These are phyloP conservation scores for Channa argus DNA, from an alignment of 2,113 vertebrate genomes.

Conservation along the genomic window DNA sequence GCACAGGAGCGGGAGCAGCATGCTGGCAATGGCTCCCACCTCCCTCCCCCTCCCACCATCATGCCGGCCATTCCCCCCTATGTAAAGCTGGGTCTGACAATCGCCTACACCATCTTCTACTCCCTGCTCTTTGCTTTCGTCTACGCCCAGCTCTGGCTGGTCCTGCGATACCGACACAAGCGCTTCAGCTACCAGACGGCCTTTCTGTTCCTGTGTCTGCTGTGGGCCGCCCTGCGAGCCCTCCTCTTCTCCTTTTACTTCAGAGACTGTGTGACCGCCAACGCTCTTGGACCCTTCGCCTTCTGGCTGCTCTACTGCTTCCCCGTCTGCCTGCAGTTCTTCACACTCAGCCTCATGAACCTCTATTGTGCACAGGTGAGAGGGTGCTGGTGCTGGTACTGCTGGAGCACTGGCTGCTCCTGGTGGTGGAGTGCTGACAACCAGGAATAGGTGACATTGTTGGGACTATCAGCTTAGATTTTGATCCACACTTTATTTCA, in stretches of 20 bases:
- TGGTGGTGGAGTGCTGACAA: background rate
- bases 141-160: slow-evolving; percentile 94
- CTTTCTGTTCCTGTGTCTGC: slow-evolving; percentile 94
- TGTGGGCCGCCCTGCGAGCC: slow-evolving; percentile 93
- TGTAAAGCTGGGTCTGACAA: slow-evolving; percentile 92
- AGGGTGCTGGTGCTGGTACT: background rate
- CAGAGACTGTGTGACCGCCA: slow-evolving; percentile 91
- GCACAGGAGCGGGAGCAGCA: slow-evolving; percentile 45
- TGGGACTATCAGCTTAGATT: no score
- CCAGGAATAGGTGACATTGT: no score
- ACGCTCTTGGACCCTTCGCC: slow-evolving; percentile 88
- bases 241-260: slow-evolving; percentile 98
- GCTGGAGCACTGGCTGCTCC: slow-evolving; percentile 60
- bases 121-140: slow-evolving; percentile 92
- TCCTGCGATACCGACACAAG: slow-evolving; percentile 93
- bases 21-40: slow-evolving; percentile 82
- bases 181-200: slow-evolving; percentile 95
- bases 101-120: slow-evolving; percentile 92
- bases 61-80: slow-evolving; percentile 89
- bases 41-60: slow-evolving; percentile 85
- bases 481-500: no score
- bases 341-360: slow-evolving; percentile 95
- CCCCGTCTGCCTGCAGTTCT: slow-evolving; percentile 97
- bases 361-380: slow-evolving; percentile 96
- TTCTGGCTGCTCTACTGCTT: slow-evolving; percentile 98